A percentile compares a stretch with the other conserved stretches of the same genome.
Conservation (phyloP, 2,797 vertebrate species). For the Clarias pachynema region DNA sequence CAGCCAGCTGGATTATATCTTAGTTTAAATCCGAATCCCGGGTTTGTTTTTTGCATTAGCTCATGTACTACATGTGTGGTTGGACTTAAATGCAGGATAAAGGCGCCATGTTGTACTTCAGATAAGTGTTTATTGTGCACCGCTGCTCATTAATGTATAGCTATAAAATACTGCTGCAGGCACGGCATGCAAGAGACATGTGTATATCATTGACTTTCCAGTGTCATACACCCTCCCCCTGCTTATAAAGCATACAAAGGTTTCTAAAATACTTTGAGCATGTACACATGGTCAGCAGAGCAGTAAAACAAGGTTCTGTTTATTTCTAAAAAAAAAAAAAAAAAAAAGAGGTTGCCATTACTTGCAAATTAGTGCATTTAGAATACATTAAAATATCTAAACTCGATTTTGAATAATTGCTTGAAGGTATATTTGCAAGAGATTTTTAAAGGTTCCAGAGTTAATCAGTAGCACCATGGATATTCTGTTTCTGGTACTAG, state of each 20-base stretch:
- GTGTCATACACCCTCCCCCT: slow-evolving; percentile 24
- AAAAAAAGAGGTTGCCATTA: neutral
- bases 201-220: slow-evolving; percentile 2
- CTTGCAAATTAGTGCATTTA: neutral
- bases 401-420: neutral
- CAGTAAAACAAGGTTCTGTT: neutral
- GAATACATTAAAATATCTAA: slow-evolving; percentile 5
- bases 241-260: slow-evolving; percentile 1
- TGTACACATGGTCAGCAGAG: neutral
- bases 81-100: neutral
- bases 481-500: neutral
- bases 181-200: slow-evolving; percentile 19
- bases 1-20: neutral
- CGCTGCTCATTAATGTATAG: neutral
- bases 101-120: neutral
- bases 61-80: neutral
- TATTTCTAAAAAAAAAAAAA: neutral
- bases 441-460: neutral
- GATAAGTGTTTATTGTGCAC: neutral
- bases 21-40: neutral
- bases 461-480: neutral
- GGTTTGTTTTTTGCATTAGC: neutral
- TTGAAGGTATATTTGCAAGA: neutral
- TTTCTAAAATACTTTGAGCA: neutral
- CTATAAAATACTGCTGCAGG: slow-evolving; percentile 6